Evolutionary conservation across 2,797 vertebrate genomes (phyloP).

Genomic region (Helicolenus hilgendorfi): DNA sequence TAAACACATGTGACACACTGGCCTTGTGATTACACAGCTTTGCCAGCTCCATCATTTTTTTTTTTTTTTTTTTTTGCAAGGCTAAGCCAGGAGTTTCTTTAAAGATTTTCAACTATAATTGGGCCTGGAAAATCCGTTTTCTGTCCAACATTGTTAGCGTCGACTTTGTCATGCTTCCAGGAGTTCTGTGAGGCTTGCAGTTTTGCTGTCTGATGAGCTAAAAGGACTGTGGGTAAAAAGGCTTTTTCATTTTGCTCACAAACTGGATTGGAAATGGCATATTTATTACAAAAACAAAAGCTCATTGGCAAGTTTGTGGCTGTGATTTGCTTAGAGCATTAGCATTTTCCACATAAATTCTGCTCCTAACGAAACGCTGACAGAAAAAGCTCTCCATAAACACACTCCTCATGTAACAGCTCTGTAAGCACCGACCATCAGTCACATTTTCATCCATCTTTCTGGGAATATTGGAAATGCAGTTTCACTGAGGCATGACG

Average conservation of each 20-base stretch:
- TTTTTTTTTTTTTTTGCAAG: slow-evolving; percentile 61
- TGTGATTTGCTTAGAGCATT: slow-evolving; percentile 44
- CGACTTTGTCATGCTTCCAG: slow-evolving; percentile 75
- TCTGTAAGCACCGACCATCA: slow-evolving; percentile 27
- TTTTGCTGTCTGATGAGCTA: slow-evolving; percentile 67
- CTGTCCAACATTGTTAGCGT: slow-evolving; percentile 82
- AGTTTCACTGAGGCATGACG: slow-evolving; percentile 28
- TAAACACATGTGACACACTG: slow-evolving; percentile 76
- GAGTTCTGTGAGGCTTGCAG: slow-evolving; percentile 67
- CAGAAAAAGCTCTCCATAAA: slow-evolving; percentile 19
- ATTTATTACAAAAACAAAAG: slow-evolving; percentile 68
- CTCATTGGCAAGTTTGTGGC: slow-evolving; percentile 31
- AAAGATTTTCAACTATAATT: slow-evolving; percentile 87
- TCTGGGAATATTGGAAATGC: slow-evolving; percentile 48
- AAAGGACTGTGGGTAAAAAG: slow-evolving; percentile 32
- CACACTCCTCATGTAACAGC: slow-evolving; percentile 26
- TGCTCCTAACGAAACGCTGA: slow-evolving; percentile 37
- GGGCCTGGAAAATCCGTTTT: slow-evolving; percentile 77
- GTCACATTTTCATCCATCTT: slow-evolving; percentile 26
- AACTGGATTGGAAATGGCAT: slow-evolving; percentile 46
- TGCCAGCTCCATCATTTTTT: slow-evolving; percentile 48
- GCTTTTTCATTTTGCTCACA: slow-evolving; percentile 56
- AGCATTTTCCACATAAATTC: slow-evolving; percentile 48
- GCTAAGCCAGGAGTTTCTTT: slow-evolving; percentile 72
- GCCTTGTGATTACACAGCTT: slow-evolving; percentile 72